These are phyloP conservation scores for Deilephila elpenor DNA, from an alignment of 2,888 invertebrate genomes.

Conservation along the genomic window DNA sequence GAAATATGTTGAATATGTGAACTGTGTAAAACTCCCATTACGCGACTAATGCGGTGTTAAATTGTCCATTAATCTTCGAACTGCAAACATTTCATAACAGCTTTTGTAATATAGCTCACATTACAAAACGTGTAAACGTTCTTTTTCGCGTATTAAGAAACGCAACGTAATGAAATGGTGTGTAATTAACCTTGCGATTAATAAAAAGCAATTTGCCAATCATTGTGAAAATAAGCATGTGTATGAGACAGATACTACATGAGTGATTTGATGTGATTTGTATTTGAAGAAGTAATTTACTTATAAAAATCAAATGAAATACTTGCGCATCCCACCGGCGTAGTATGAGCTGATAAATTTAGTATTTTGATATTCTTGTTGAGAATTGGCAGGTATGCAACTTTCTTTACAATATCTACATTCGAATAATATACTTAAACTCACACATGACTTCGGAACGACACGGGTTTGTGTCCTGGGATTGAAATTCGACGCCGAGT, in stretches of 20 bases:
- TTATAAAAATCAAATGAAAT: too few relatives aligned
- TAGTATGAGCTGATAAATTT: too few relatives aligned
- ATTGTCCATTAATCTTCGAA: slow-evolving; percentile 1
- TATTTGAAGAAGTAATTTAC: too few relatives aligned
- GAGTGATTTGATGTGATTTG: too few relatives aligned
- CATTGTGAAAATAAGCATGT: neutral
- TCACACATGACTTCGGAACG: too few relatives aligned
- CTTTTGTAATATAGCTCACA: neutral
- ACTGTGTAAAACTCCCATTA: slow-evolving; percentile 6
- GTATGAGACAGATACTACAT: neutral
- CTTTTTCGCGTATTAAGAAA: neutral
- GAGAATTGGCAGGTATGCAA: too few relatives aligned
- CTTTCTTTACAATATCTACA: too few relatives aligned
- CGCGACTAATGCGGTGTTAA: slow-evolving; percentile 2
- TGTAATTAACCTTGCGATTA: slow-evolving; percentile 3
- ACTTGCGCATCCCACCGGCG: too few relatives aligned
- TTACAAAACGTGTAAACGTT: neutral
- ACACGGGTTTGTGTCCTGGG: too few relatives aligned
- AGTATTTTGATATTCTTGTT: too few relatives aligned
- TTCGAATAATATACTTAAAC: too few relatives aligned
- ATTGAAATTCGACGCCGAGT: too few relatives aligned
- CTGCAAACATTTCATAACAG: slow-evolving; percentile 6
- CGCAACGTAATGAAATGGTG: neutral
- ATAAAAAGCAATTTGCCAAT: neutral
- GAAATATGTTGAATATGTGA: slow-evolving; percentile 6